Conservation (phyloP, 2,888 invertebrate genomes). For the Poecilobothrus nobilitatus region DNA sequence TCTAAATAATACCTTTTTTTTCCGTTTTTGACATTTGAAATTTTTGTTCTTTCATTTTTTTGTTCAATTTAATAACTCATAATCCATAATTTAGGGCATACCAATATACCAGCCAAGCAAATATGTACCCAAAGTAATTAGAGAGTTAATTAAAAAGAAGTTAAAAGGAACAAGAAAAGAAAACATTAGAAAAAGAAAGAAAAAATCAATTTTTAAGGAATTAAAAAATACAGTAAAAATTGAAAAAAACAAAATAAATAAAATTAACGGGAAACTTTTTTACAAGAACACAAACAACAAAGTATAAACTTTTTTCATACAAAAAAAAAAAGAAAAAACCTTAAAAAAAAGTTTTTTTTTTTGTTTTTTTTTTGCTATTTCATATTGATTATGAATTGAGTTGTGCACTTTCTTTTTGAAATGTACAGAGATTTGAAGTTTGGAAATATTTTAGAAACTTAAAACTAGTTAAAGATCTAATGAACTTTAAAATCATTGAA, state of each 20-base stretch:
- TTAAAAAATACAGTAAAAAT: neutral
- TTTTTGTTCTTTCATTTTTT: no score
- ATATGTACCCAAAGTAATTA: neutral
- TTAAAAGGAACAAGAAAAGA: neutral
- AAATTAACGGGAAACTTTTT: neutral
- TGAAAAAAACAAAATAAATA: neutral
- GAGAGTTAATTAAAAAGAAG: slow-evolving; percentile 3
- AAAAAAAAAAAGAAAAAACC: neutral
- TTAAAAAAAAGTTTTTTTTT: no score
- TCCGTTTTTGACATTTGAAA: no score
- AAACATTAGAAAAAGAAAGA: neutral
- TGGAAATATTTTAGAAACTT: no score
- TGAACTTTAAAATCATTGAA: no score
- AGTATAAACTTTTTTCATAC: neutral
- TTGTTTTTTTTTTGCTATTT: no score
- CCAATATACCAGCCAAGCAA: neutral
- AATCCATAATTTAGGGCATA: neutral
- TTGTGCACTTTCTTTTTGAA: no score
- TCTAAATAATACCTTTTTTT: no score
- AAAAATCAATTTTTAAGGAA: neutral
- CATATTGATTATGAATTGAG: no score
- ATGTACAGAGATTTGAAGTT: no score
- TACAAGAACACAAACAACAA: neutral
- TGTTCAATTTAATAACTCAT: neutral
- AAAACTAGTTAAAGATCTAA: no score